Evolutionary conservation across 2,113 vertebrate species (phyloP), one percentile per base, ranked within the genome.

Genomic region (Diphyllodes magnificus): DNA sequence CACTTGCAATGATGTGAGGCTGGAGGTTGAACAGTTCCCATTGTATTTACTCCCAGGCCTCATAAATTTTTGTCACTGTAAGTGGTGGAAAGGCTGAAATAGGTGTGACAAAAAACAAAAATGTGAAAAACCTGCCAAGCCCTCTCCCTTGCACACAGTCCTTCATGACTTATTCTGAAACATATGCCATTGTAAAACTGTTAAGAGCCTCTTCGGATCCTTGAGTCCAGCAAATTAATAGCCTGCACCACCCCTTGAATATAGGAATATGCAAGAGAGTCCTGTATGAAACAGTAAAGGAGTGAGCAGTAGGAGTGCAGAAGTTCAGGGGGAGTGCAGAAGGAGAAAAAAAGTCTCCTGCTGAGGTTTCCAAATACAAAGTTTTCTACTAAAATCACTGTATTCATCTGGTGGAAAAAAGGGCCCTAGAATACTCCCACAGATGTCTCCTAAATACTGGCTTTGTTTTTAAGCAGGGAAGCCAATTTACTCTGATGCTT

Each of bases 401-500:
- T 82, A 90, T 84, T 95, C 59, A 90, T 89, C 30, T 79, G 31
- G 31, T 65, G 27, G 45, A 2, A 31, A 33, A 89, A 91, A 81
- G 24, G 13, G 33, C 24, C 27, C 82, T 78, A 61, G 45, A 61
- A 57, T 66, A 75, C 21, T 47, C 42, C 33, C 61, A 85, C 73
- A 88, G 56, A 88, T 40, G 30, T 71, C 47, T 91, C 42, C 27
- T 86, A 94, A 80, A 91, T 54, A 23, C 20, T 44, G 25, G 19
- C 44, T 82, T 88, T 94, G 53, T 88, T 97, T 95, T 82, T 60
- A 40, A 88, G 13, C 49, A 70, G 69, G 51, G 64, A 95, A 93
- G 22, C 24, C 61, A 95, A 81, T 83, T 86, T 87, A 81, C 30
- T 17, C 21, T 1, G 5, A 50, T 54, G 64, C 9, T 84, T 92